phyloP scores from a whole-genome alignment of 2,113 vertebrate species.

The Atrichornis clamosus region DNA sequence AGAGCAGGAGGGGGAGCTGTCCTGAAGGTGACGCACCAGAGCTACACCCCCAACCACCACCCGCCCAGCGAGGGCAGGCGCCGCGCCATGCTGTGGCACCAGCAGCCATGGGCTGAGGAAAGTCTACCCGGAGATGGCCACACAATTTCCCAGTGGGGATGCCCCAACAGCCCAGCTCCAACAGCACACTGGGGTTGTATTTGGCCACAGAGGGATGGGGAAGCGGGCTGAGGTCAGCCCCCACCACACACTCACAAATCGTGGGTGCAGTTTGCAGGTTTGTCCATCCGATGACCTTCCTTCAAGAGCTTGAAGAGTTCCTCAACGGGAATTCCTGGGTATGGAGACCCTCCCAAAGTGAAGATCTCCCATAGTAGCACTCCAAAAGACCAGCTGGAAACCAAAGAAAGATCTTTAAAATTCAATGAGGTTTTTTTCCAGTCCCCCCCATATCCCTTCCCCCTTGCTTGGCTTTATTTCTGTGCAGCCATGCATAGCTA shows the following conservation, averaged over 20 bases:
- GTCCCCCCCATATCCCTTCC: neutral
- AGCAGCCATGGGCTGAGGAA: neutral
- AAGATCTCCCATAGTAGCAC: slow-evolving; percentile 99
- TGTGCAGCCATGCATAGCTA: slow-evolving; percentile 62
- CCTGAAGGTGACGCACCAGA: neutral
- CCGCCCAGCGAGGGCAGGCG: accelerated
- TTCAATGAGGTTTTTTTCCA: slow-evolving; percentile 31
- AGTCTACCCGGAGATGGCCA: neutral
- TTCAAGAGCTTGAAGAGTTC: slow-evolving; percentile 98
- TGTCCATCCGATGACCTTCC: slow-evolving; percentile 98
- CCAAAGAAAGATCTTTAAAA: slow-evolving; percentile 57
- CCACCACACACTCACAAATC: slow-evolving; percentile 84
- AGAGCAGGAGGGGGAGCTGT: neutral
- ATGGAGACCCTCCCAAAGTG: slow-evolving; percentile 94
- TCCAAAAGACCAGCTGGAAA: slow-evolving; percentile 94
- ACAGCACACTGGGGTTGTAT: accelerated
- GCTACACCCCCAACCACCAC: accelerated
- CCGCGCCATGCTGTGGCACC: too few species aligned
- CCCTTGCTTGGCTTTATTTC: slow-evolving; percentile 8
- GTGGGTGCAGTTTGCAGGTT: slow-evolving; percentile 95
- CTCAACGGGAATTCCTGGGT: slow-evolving; percentile 95
- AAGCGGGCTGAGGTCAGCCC: neutral
- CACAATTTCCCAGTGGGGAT: accelerated
- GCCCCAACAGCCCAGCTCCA: neutral
- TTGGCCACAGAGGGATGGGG: neutral